Evolutionary conservation across 2,888 invertebrate genomes (phyloP), one percentile per base, ranked within the genome.

Genomic region (Phyto melanocephala): DNA sequence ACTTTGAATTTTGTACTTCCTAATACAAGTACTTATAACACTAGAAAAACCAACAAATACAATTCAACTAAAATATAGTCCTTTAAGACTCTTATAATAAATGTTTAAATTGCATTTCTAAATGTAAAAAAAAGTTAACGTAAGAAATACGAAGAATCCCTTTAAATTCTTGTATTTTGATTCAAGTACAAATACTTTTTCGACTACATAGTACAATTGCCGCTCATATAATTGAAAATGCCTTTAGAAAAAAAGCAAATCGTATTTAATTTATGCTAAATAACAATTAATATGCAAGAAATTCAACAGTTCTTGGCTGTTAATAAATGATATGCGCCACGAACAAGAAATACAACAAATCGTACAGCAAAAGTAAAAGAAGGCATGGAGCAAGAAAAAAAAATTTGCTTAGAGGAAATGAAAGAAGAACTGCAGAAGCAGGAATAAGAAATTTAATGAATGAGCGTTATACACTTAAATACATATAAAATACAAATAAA

Each of bases 261-360:
- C 6, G 33, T 56, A 77, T 81, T 70, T 81, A 81, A 81, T 81
- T 81, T 81, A 81, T 81, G 81, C 78, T 78, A 81, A 81, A 81
- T 78, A 78, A 81, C 78, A 81, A 81, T 81, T 81, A 81, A 81
- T 78, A 81, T 81, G 81, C 81, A 78, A 68, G 74, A 68, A 81
- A 81, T 68, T 78, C 78, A 81, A 81, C 70, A 78, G 50, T 81
- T 74, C 80, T 74, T 74, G 63, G 71, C 71, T 74, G 81, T 63
- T 78, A 81, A 78, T 70, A 78, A 70, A 74, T 81, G 81, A 78
- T 63, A 78, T 71, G 71, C 71, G 70, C 68, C 76, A 50, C 13
- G 68, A 58, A 52, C 50, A 65, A 71, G 70, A 52, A 28, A 35
- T 33, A 20, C 35, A 65, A 50, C 17, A 71, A 78, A 47, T 56